phyloP scores from a whole-genome alignment of 30 jellyfish, hydroid and myxozoan genomes.

The Pelagia noctiluca region DNA sequence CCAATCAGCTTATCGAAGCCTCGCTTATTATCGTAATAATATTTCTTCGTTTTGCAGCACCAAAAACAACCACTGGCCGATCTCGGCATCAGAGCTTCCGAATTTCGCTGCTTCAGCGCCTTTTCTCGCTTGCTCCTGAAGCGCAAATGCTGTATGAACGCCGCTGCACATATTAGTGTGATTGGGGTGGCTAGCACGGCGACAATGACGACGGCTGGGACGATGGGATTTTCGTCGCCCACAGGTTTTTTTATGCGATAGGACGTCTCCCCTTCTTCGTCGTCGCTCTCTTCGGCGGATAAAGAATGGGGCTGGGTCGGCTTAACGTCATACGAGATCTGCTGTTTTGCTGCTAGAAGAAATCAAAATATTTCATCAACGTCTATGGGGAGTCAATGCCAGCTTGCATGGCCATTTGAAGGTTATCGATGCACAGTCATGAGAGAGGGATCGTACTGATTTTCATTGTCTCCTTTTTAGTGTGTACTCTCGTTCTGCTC shows the following conservation, averaged over 20 bases:
- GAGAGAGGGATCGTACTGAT: too few species aligned
- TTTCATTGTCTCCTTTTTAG: too few species aligned
- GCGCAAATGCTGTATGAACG: conserved; percentile 83
- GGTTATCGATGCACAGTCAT: too few species aligned
- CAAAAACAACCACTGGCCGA: conserved; percentile 48
- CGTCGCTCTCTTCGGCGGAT: conserved; percentile 1
- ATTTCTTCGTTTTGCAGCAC: conserved; percentile 86
- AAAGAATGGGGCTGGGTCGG: conserved; percentile 1
- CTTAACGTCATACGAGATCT: too few species aligned
- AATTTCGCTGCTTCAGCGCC: conserved; percentile 62
- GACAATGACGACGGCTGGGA: conserved; percentile 92
- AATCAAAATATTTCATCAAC: too few species aligned
- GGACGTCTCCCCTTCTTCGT: conserved; percentile 32
- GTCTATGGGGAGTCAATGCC: too few species aligned
- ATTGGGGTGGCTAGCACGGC: conserved; percentile 94
- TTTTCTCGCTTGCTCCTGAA: conserved; percentile 46
- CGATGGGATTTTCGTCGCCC: conserved; percentile 56
- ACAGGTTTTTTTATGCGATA: conserved; percentile 18
- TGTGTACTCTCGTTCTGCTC: too few species aligned
- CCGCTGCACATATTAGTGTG: conserved; percentile 80
- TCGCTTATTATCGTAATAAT: conserved; percentile 72
- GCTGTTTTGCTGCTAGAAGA: too few species aligned
- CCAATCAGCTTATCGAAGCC: conserved; percentile 77
- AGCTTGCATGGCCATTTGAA: too few species aligned
- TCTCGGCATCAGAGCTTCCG: conserved; percentile 30